Conservation (phyloP, 2,797 vertebrate genomes). For the Neosilurus hyrtlii region DNA sequence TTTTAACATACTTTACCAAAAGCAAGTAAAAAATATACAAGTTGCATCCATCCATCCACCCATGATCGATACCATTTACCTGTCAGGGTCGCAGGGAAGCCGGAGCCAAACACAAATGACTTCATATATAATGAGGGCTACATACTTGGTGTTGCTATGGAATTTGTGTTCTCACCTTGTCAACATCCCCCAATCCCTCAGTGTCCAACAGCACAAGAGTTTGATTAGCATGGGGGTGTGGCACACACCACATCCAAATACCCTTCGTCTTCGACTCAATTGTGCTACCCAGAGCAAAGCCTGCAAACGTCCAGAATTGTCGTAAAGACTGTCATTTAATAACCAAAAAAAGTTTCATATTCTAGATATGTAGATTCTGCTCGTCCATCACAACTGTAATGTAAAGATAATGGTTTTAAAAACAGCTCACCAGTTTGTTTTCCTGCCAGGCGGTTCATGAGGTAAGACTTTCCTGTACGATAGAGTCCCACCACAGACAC, state of each 20-base stretch:
- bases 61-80: no score
- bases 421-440: constrained; percentile 48
- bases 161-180: constrained; percentile 45
- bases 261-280: constrained; percentile 70
- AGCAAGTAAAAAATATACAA: no score
- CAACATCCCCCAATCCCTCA: constrained; percentile 45
- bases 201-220: constrained; percentile 69
- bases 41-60: no score
- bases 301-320: constrained; percentile 44
- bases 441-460: constrained; percentile 59
- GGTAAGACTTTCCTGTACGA: constrained; percentile 58
- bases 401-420: no score
- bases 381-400: no score
- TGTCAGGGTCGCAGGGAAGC: no score
- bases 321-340: no score
- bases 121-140: background rate
- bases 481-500: constrained; percentile 65
- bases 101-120: no score
- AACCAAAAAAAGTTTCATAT: no score
- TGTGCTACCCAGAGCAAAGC: constrained; percentile 68
- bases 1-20: no score
- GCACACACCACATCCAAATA: constrained; percentile 70
- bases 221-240: constrained; percentile 54
- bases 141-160: background rate
- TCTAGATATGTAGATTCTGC: no score